Evolutionary conservation across 2,797 vertebrate species (phyloP).

Genomic region (Phoxinus dragarum): DNA sequence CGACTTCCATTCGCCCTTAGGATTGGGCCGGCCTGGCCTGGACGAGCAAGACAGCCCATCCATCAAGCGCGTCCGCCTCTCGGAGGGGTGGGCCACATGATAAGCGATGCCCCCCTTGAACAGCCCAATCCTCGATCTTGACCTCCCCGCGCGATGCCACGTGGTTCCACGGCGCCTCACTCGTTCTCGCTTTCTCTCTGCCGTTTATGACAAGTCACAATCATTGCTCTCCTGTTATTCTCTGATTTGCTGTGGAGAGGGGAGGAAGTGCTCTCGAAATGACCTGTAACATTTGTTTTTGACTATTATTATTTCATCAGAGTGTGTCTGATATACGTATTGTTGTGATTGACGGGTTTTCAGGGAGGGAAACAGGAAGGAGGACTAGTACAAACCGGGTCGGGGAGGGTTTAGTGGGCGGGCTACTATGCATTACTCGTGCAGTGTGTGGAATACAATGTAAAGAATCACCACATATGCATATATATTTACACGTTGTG

Average conservation of each 20-base stretch:
- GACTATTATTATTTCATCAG: constrained; percentile 79
- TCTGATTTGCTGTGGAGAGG: constrained; percentile 69
- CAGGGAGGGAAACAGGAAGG: constrained; percentile 56
- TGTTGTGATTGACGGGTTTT: constrained; percentile 82
- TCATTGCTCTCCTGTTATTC: constrained; percentile 65
- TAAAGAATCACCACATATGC: constrained; percentile 80
- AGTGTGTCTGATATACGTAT: constrained; percentile 94
- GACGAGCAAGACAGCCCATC: constrained; percentile 98
- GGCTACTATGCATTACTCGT: constrained; percentile 97
- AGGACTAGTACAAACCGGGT: constrained; percentile 54
- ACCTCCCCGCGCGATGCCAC: constrained; percentile 18
- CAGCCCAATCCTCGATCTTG: constrained; percentile 44
- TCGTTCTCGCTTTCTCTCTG: constrained; percentile 62
- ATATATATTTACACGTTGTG: constrained; percentile 77
- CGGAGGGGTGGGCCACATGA: constrained; percentile 99
- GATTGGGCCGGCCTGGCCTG: constrained; percentile 92
- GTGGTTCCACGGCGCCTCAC: not conserved
- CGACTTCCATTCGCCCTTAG: constrained; percentile 98
- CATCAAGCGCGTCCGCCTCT: constrained; percentile 97
- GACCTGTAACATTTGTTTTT: constrained; percentile 71
- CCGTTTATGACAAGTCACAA: constrained; percentile 66
- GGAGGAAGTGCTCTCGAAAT: constrained; percentile 71
- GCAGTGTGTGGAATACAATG: constrained; percentile 86
- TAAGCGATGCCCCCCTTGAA: constrained; percentile 64
- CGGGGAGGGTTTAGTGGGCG: constrained; percentile 74